A percentile compares a stretch with the other conserved stretches of the same genome.
These are phyloP conservation scores for Drosophila dunni DNA, from an alignment of 1,140 invertebrate genomes.

Conservation along the genomic window DNA sequence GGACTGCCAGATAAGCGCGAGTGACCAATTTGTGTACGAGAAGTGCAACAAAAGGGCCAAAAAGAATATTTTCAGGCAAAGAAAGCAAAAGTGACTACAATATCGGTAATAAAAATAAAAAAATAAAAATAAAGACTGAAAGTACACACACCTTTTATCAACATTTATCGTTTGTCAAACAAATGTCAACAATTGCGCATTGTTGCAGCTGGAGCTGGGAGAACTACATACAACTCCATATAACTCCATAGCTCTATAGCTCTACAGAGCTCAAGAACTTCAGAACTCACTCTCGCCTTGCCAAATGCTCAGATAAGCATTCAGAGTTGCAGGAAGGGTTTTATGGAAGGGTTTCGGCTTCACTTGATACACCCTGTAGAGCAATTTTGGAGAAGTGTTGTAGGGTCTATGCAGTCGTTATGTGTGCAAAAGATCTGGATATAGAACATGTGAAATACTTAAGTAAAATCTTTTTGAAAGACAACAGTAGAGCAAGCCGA, in stretches of 20 bases:
- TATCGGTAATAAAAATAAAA: constrained; percentile 39
- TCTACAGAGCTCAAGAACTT: constrained; percentile 20
- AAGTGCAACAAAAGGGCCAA: constrained; percentile 58
- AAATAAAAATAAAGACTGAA: constrained; percentile 22
- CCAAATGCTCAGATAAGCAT: constrained; percentile 59
- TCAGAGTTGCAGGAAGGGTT: constrained; percentile 29
- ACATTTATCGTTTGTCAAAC: constrained; percentile 76
- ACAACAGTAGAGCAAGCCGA: too few species aligned
- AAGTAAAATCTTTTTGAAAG: too few species aligned
- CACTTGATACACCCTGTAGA: constrained; percentile 23
- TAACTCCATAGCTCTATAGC: neutral
- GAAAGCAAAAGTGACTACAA: constrained; percentile 63
- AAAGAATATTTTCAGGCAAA: constrained; percentile 29
- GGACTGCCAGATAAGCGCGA: constrained; percentile 48
- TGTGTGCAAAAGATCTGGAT: too few species aligned
- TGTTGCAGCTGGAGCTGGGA: constrained; percentile 77
- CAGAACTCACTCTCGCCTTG: constrained; percentile 44
- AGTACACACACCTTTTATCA: constrained; percentile 47
- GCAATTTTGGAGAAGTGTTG: neutral
- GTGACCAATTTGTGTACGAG: constrained; percentile 65
- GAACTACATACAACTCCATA: constrained; percentile 22
- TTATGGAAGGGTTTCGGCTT: constrained; percentile 57
- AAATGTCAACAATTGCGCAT: constrained; percentile 81
- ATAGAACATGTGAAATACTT: too few species aligned
- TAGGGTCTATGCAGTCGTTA: neutral